Base-by-base conservation (phyloP, 2,113 vertebrate species). In the Sinocyclocheilus anshuiensis region DNA sequence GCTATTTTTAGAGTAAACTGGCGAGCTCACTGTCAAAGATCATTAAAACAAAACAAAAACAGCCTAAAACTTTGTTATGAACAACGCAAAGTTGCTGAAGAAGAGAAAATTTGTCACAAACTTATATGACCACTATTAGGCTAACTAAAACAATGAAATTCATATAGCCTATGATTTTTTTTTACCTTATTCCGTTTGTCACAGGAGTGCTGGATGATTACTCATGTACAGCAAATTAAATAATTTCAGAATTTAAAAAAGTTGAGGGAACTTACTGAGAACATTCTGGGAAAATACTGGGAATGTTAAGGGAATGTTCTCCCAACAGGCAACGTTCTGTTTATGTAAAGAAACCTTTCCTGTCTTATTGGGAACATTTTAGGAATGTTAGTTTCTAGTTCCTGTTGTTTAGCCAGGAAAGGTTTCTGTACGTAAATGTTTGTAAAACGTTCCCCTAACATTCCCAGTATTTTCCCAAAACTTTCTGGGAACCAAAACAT, bases 1-100 rank as follows among this genome's bases (percentile, higher is more conserved):
- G 61, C 45, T 82, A 82, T 82, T 69, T 69, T 82, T 24, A 61
- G 78, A 61, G 29, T 42, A 77, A 77, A 39, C 42, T 20, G 2
- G 26, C 29, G 3, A 22, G 15, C 77, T 59, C 29, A 3, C 8
- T 65, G 29, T 26, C 15, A 55, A 77, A 77, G 45, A 50, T 77
- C 42, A 20, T 20, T n/a, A n/a, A 71, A 39, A 18, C 15, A 71
- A 20, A 9, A 36, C 26, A 69, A 26, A n/a, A 61, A 13, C 4
- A 15, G 13, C 24, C 11, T 65, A 71, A 71, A 39, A 42, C 18
- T 72, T 71, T 67, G 26, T 36, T 10, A 22, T n/a, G 22, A 26
- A 29, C 63, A 67, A 67, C 24, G 39, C 22, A 48, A 48, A 24
- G 72, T 15, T 48, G 72, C 10, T 24, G 39, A 45, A 45, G 72